Conservation (phyloP, 2,888 invertebrate species). For the Leptarthrus brevirostris region DNA sequence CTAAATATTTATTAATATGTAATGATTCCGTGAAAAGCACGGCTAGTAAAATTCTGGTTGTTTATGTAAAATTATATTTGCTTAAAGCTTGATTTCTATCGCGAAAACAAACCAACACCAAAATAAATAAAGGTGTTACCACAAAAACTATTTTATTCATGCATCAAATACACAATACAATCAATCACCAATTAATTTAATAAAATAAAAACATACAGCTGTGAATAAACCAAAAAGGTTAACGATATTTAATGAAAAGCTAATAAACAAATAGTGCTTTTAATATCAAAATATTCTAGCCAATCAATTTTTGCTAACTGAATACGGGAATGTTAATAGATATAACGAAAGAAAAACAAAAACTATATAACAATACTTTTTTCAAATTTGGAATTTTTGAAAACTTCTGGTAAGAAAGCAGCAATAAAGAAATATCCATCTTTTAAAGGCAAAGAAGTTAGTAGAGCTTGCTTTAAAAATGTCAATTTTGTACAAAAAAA, state of each 20-base stretch:
- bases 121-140: constrained; percentile 15
- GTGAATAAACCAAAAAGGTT: no score
- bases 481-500: constrained; percentile 31
- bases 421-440: constrained; percentile 33
- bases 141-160: constrained; percentile 14
- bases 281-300: constrained; percentile 18
- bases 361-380: not conserved
- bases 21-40: constrained; percentile 8
- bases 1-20: not conserved
- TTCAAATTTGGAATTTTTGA: constrained; percentile 21
- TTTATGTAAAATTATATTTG: constrained; percentile 23
- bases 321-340: constrained; percentile 12
- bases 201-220: constrained; percentile 1
- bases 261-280: constrained; percentile 19
- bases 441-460: constrained; percentile 37
- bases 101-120: constrained; percentile 18
- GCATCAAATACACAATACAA: constrained; percentile 22
- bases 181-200: constrained; percentile 32
- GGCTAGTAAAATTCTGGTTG: not conserved
- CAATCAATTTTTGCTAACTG: constrained; percentile 15
- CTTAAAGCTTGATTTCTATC: constrained; percentile 45
- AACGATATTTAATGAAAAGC: not conserved
- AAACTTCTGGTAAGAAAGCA: constrained; percentile 28
- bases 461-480: constrained; percentile 42
- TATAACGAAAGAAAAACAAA: constrained; percentile 14